Evolutionary conservation across 2,888 invertebrate species (phyloP), one percentile per base, ranked within the genome.

Genomic region (Drosophila greeni): DNA sequence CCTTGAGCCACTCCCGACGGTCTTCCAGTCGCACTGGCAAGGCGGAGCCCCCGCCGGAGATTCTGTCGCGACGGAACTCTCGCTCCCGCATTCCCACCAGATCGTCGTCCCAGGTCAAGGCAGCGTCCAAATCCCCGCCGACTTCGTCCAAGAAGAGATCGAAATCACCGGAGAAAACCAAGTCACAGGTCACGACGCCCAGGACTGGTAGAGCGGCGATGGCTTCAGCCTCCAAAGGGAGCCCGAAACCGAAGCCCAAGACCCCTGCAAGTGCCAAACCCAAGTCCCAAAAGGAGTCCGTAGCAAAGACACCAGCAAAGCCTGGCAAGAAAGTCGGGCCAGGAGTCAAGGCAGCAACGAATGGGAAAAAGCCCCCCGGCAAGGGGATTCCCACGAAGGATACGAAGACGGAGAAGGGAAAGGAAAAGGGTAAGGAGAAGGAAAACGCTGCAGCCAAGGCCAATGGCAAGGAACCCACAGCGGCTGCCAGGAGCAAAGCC

Each of bases 211-310:
- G 71, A 55, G 52, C 42, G n/a, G 71, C 56, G 81, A 84, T 83
- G 84, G 65, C 34, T 12, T 72, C 49, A 78, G 84, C 84, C 84
- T 83, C 82, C 8, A 60, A 47, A 82, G 48, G 71, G 6, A 64
- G 59, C 24, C 66, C 77, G 18, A 70, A 55, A 31, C 24, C 61
- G 7, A 83, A 81, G 40, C 39, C 66, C 5, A 70, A 60, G 39
- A 81, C 85, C 67, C 74, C 84, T 43, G 68, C 80, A 76, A 87
- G 88, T 88, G 88, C 88, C 87, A 89, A 88, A 87, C 87, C 86
- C 74, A 64, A 78, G 49, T 72, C 77, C 7, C 75, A 75, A 23
- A 71, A 79, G 6, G 73, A 75, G 34, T 71, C 47, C 20, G 85
- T 77, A 52, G 62, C 53, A 14, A 71, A 72, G 37, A 48, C 66